These are phyloP conservation scores for Drosophila imparisetae DNA, from an alignment of 2,888 invertebrate genomes.

Conservation along the genomic window DNA sequence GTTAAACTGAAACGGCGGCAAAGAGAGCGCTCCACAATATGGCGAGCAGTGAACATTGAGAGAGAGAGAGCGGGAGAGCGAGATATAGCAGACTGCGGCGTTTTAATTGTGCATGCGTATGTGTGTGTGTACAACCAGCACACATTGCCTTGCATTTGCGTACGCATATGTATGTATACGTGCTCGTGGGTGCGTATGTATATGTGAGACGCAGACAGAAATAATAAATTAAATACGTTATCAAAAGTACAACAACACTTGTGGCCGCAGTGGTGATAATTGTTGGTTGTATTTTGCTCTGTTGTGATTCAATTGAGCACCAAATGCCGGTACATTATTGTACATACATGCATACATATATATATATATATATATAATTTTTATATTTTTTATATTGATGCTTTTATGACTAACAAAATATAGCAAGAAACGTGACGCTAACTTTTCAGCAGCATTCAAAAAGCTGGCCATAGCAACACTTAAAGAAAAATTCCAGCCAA, in stretches of 20 bases:
- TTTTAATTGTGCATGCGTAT: constrained; percentile 8
- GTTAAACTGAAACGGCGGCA: constrained; percentile 51
- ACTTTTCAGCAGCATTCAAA: neutral
- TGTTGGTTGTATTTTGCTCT: constrained; percentile 13
- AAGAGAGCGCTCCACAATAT: constrained; percentile 49
- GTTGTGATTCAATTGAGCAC: constrained; percentile 38
- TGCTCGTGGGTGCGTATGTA: constrained; percentile 3
- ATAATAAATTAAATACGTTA: constrained; percentile 65
- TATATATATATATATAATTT: neutral
- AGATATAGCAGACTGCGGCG: constrained; percentile 12
- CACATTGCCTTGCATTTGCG: neutral
- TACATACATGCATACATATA: neutral
- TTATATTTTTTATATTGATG: neutral
- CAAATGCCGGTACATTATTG: constrained; percentile 18
- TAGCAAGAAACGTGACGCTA: neutral
- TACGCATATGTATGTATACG: neutral
- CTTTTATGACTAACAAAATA: constrained; percentile 30
- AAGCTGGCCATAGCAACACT: neutral
- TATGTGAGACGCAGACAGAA: constrained; percentile 39
- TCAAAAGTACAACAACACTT: constrained; percentile 48
- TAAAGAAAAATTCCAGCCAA: neutral
- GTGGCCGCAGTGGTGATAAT: constrained; percentile 20
- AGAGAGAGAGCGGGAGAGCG: constrained; percentile 7
- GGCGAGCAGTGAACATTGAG: constrained; percentile 37
- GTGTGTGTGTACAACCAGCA: constrained; percentile 7